Evolutionary conservation across 2,888 invertebrate genomes (phyloP).

Genomic region (Spodoptera exigua): DNA sequence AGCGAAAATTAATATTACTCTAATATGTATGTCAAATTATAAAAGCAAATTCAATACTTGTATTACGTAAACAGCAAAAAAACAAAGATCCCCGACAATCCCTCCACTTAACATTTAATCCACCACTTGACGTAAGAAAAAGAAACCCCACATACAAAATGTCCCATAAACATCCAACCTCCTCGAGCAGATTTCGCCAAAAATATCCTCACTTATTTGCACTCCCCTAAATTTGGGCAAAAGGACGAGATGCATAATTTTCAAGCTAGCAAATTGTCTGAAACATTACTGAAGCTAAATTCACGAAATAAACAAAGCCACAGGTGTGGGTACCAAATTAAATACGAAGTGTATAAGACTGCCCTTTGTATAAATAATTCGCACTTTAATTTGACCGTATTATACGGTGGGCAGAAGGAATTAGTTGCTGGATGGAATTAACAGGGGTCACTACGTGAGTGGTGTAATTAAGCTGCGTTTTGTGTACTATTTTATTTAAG

Average conservation of each 20-base stretch:
- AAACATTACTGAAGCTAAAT: conserved; percentile 70
- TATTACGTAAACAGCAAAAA: no score
- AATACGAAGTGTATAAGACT: conserved; percentile 69
- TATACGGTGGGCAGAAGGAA: conserved; percentile 45
- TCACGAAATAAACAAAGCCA: conserved; percentile 80
- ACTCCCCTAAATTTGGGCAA: conserved; percentile 40
- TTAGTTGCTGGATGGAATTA: conserved; percentile 27
- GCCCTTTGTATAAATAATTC: conserved; percentile 75
- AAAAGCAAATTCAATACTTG: no score
- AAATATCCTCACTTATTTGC: conserved; percentile 45
- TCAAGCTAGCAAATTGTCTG: conserved; percentile 63
- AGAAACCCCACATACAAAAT: conserved; percentile 14
- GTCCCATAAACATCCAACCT: conserved; percentile 27
- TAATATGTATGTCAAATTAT: no score
- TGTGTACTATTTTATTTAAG: conserved; percentile 3
- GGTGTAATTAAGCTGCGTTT: conserved; percentile 7
- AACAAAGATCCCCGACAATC: not conserved
- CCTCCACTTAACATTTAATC: not conserved
- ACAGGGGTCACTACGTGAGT: conserved; percentile 10
- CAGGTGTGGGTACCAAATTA: conserved; percentile 80
- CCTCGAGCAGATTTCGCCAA: conserved; percentile 42
- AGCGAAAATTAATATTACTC: no score
- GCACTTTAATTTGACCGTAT: conserved; percentile 68
- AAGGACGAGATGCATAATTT: conserved; percentile 57
- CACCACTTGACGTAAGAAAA: conserved; percentile 14